Base-by-base conservation (phyloP, 2,113 vertebrate genomes). In the Smithornis capensis region DNA sequence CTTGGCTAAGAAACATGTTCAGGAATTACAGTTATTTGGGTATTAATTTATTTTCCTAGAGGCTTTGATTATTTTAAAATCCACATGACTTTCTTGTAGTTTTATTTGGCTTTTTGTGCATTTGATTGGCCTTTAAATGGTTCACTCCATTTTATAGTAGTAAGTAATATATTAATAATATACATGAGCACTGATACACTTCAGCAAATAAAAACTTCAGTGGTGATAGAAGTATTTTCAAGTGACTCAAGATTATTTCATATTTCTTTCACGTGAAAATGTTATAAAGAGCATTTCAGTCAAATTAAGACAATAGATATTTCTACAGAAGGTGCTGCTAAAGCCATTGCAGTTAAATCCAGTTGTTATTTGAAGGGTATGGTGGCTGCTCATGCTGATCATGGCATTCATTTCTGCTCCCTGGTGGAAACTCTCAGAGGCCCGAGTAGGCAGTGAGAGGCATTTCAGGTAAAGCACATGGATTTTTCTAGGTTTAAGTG, bases 41-140 rank as follows among this genome's bases (percentile, higher is more conserved):
- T 81, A 82, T 71, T 85, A 81, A 86, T 94, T 88, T 86, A 42
- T 82, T 95, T 94, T 94, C 60, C 35, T 76, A 25, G 79, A 89
- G n/a, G 29, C 47, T 33, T 83, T 87, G 65, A 83, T 81, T 86
- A 81, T 82, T 88, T 94, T 53, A 56, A 71, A 93, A 50, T 62
- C 47, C 19, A 56, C 69, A 28, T 2, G 21, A 71, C 15, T 38
- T 74, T 74, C 31, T 81, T 71, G 15, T 71, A 19, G 67, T 83
- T 90, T 77, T 91, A 27, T 90, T 93, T 95, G 44, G 29, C 27
- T 62, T 79, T 70, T 47, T 55, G 19, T 71, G 49, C 18, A 7
- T 83, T 88, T 68, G 65, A 73, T 63, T 94, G 35, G 14, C 35
- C 42, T 92, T 80, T 81, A 63, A 82, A 65, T 59, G 33, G n/a